A percentile compares a stretch with the other conserved stretches of the same genome.
Evolutionary conservation across 2,113 vertebrate genomes (phyloP).

Genomic region (Pogonocichla stellata): DNA sequence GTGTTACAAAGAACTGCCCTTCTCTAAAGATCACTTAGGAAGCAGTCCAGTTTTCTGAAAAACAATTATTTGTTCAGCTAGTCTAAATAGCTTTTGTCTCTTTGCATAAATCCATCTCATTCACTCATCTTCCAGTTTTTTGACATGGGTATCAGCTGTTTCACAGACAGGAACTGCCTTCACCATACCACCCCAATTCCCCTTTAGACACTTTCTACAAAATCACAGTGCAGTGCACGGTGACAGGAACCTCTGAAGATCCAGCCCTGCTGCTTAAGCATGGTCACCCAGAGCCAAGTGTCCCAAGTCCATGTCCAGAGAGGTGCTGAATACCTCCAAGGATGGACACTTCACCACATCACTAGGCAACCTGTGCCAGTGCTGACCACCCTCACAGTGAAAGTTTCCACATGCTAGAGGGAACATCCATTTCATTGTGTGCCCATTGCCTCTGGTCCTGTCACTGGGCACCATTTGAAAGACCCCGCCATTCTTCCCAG

Average conservation of each 20-base stretch:
- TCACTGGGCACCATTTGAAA: not conserved
- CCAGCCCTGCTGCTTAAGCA: not conserved
- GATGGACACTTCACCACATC: not conserved
- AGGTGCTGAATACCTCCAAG: not conserved
- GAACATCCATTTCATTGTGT: not conserved
- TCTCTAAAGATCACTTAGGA: not conserved
- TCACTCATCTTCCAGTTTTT: not conserved
- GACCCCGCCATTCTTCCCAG: not conserved
- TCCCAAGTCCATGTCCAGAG: not conserved
- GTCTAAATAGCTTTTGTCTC: not conserved
- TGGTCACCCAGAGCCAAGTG: not conserved
- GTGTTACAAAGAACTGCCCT: not conserved
- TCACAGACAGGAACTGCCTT: not conserved
- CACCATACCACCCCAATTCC: not conserved
- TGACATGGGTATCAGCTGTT: not conserved
- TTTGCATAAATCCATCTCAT: not conserved
- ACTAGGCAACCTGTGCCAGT: not conserved
- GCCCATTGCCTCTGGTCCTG: fast-evolving
- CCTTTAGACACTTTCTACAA: not conserved
- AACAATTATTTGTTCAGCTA: not conserved
- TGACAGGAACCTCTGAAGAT: not conserved
- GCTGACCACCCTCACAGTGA: not conserved
- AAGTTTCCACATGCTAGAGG: not conserved
- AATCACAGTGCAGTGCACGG: not conserved
- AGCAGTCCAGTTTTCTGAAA: not conserved